phyloP scores from a whole-genome alignment of 92 coral and sea anemone genomes.

The Epizoanthus scotinus region DNA sequence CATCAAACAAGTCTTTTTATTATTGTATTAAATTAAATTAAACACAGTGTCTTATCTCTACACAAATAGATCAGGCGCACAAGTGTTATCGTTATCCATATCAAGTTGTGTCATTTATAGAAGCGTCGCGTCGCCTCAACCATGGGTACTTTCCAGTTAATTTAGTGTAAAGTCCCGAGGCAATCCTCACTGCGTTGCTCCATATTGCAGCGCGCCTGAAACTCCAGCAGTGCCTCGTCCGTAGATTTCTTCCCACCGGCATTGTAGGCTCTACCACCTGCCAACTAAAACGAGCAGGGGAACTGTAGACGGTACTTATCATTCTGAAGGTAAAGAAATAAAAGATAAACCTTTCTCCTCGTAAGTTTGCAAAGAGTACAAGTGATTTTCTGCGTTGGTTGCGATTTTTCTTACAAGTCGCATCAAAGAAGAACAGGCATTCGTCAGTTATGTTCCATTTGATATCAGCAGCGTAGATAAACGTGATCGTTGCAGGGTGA shows the following conservation, averaged over 20 bases:
- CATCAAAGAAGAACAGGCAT: conserved; percentile 1
- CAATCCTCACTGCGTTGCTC: neutral
- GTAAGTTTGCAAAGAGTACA: neutral
- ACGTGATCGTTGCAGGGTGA: neutral
- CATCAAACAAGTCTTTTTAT: too few species aligned
- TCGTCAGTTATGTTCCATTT: neutral
- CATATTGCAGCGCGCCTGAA: neutral
- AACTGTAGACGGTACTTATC: conserved; percentile 2
- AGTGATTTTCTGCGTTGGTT: neutral
- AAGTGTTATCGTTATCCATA: neutral
- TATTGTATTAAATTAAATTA: too few species aligned
- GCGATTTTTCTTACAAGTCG: neutral
- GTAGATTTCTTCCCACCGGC: neutral
- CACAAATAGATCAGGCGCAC: too few species aligned
- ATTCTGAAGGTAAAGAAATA: conserved; percentile 11
- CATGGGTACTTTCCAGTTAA: neutral
- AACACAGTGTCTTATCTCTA: too few species aligned
- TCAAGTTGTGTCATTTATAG: neutral
- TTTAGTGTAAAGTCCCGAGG: neutral
- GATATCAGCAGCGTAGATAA: conserved; percentile 7
- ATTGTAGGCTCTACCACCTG: neutral
- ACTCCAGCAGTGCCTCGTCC: neutral
- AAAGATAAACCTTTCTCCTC: neutral
- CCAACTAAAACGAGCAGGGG: neutral
- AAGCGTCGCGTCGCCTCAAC: neutral